These are phyloP conservation scores for Vulpes ferrilata DNA, from an alignment of 2,113 vertebrate genomes.

Conservation along the genomic window DNA sequence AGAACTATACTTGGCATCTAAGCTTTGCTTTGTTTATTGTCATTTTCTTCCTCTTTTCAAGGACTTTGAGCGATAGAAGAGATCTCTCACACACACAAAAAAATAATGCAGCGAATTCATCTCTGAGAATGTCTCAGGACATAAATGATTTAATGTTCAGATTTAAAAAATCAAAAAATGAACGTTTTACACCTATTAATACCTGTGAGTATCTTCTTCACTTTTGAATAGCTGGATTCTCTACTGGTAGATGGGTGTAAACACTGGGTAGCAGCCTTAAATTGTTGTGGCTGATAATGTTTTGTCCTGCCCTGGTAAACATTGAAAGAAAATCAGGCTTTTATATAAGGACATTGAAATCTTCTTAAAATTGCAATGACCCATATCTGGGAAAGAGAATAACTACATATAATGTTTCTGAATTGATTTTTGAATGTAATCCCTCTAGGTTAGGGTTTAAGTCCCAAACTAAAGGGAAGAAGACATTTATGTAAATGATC, in stretches of 20 bases:
- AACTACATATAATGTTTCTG: not conserved
- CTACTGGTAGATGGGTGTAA: not conserved
- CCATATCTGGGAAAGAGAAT: not conserved
- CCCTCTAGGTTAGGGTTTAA: not conserved
- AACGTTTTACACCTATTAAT: not conserved
- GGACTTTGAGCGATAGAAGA: not conserved
- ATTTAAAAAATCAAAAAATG: not conserved
- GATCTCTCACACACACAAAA: not conserved
- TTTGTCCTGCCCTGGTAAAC: not conserved
- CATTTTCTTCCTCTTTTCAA: not conserved
- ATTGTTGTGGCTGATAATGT: not conserved
- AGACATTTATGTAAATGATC: conserved; percentile 11
- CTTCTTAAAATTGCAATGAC: not conserved
- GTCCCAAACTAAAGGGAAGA: not conserved
- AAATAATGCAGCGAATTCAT: not conserved
- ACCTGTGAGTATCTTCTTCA: not conserved
- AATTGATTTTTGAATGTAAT: conserved; percentile 13
- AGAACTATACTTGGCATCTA: not conserved
- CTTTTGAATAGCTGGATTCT: not conserved
- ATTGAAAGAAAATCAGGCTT: not conserved
- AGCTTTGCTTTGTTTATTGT: conserved; percentile 33
- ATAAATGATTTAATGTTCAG: not conserved
- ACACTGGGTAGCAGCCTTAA: not conserved
- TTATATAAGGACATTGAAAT: not conserved
- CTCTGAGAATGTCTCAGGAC: not conserved